These are phyloP conservation scores for Phrynocephalus forsythii DNA, from an alignment of 2,797 vertebrate genomes.

Conservation along the genomic window DNA sequence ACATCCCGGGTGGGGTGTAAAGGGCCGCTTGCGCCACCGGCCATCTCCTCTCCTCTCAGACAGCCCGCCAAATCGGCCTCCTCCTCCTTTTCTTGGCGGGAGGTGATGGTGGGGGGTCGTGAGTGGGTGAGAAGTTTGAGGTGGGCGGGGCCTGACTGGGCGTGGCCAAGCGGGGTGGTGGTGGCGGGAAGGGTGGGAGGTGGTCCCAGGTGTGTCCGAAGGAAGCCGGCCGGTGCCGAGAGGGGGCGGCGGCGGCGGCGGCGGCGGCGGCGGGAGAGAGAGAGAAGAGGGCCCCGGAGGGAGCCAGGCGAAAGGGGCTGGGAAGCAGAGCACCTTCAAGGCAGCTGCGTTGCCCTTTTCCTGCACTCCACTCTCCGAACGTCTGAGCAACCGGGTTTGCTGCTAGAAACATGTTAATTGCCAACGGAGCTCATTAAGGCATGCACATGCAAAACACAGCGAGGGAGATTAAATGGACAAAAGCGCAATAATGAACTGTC, in stretches of 20 bases:
- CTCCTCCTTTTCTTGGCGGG: background rate
- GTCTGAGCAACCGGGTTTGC: conserved; percentile 94
- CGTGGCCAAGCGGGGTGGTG: too few relatives aligned
- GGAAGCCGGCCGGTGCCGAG: background rate
- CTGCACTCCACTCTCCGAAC: conserved; percentile 87
- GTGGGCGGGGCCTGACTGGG: too few relatives aligned
- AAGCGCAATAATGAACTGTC: conserved; percentile 96
- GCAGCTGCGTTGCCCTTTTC: conserved; percentile 93
- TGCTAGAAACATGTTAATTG: conserved; percentile 97
- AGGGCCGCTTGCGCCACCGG: too few relatives aligned
- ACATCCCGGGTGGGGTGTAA: conserved; percentile 6
- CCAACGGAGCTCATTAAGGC: conserved; percentile 93
- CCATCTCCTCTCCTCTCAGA: background rate
- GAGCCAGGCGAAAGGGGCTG: conserved; percentile 49
- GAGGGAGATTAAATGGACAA: conserved; percentile 88
- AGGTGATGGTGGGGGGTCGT: background rate
- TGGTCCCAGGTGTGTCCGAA: conserved; percentile 70
- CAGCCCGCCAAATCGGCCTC: conserved; percentile 17
- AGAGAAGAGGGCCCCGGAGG: background rate
- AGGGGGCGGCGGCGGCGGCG: background rate
- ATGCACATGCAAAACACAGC: conserved; percentile 90
- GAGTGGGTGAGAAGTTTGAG: too few relatives aligned
- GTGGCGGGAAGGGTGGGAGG: background rate
- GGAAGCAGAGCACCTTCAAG: conserved; percentile 86
- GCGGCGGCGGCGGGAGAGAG: background rate